Evolutionary conservation across 2,797 vertebrate genomes (phyloP), one percentile per base, ranked within the genome.

Genomic region (Cynodonichthys magdalenae): DNA sequence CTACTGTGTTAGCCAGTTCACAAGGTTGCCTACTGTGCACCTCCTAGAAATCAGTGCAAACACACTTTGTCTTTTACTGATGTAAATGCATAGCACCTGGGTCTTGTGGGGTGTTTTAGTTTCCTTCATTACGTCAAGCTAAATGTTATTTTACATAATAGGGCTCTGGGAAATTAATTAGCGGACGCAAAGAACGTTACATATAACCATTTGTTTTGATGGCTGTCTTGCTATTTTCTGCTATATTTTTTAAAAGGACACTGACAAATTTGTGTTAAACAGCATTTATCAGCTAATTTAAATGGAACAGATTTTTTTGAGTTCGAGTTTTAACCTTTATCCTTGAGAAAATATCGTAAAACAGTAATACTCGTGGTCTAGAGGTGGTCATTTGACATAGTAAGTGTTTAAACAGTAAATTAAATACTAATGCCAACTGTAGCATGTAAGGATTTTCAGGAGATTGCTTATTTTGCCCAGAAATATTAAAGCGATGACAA

Each of bases 1-100:
- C 61, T 66, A 24, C 24, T 56, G 63, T 53, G 55, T 63, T 76
- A 68, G 57, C 59, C n/a, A 19, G 15, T 54, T 62, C 44, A 27
- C 54, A 17, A 2, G 41, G 61, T 67, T 69, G 41, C 11, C 63
- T 20, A 29, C 28, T 47, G 36, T 36, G 42, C 18, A 19, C 1
- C 41, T 54, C 46, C 45, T 41, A 3, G 15, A 53, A 72, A 78
- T 56, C 60, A 42, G 29, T 58, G 59, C 45, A 17, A 72, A 45
- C 39, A 28, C 45, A 24, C 27, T 27, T 18, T 50, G 1, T n/a
- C 24, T 1, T 47, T 15, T 5, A 14, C 19, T 20, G 3, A 1
- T 31, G 10, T 1, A 9, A 24, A 1, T 7, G 6, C 53, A 6
- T 53, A 58, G 24, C 42, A 42, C 8, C 31, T 36, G 6, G 5